phyloP scores from a whole-genome alignment of 2,113 vertebrate species.

The Carassius gibelio region DNA sequence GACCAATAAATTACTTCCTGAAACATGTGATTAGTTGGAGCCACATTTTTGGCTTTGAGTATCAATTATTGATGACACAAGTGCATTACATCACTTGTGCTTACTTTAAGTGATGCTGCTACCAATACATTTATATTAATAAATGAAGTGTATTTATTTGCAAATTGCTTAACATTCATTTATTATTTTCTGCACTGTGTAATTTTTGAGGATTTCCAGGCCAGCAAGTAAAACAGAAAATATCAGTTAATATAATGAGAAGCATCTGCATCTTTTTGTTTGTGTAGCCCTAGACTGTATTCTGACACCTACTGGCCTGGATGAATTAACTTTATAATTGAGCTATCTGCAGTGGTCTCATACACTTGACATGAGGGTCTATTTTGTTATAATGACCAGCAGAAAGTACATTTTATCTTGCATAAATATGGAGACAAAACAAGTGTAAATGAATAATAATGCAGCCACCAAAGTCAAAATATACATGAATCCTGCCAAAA shows the following conservation, averaged over 20 bases:
- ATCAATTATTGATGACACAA: conserved; percentile 13
- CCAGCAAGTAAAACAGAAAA: neutral
- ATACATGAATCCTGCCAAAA: neutral
- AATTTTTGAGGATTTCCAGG: neutral
- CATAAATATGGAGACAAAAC: neutral
- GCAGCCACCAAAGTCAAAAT: conserved; percentile 23
- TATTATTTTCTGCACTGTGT: neutral
- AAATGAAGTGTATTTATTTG: neutral
- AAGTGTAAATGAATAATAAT: neutral
- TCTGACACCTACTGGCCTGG: neutral
- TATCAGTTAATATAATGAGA: neutral
- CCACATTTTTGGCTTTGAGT: neutral
- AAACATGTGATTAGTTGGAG: neutral
- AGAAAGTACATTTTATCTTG: neutral
- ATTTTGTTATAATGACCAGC: neutral
- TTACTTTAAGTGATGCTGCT: neutral
- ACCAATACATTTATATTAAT: neutral
- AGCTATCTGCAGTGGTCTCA: neutral
- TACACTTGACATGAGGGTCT: no score
- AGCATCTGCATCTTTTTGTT: neutral
- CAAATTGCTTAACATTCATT: neutral
- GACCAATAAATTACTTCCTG: neutral
- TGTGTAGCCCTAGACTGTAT: neutral
- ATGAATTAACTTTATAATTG: neutral
- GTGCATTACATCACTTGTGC: neutral